Evolutionary conservation across 2,797 vertebrate species (phyloP).

Genomic region (Molossus molossus): DNA sequence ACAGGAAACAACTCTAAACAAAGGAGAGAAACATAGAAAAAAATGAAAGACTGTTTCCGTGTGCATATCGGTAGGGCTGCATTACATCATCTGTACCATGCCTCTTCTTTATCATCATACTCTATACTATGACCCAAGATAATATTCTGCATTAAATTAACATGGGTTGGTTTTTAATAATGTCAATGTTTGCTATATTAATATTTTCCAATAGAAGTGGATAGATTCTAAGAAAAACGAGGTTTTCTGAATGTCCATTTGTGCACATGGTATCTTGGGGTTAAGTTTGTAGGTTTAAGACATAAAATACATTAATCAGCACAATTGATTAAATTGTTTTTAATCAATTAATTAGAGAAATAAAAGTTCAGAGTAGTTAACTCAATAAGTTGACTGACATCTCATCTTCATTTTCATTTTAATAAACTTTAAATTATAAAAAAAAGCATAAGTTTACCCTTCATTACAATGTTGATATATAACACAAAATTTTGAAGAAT

Average conservation of each 20-base stretch:
- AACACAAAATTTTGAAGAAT: conserved; percentile 29
- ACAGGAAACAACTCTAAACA: conserved; percentile 86
- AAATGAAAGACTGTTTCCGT: conserved; percentile 79
- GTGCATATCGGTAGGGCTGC: conserved; percentile 63
- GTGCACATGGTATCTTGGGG: background rate
- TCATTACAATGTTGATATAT: background rate
- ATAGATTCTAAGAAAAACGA: conserved; percentile 30
- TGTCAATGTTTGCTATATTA: conserved; percentile 76
- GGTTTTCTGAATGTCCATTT: background rate
- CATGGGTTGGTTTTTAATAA: conserved; percentile 77
- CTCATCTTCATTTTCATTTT: conserved; percentile 63
- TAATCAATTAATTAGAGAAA: conserved; percentile 30
- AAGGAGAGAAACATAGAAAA: conserved; percentile 86
- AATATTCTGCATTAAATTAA: conserved; percentile 8
- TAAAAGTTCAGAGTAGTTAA: conserved; percentile 42
- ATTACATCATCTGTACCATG: conserved; percentile 80
- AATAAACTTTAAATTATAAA: conserved; percentile 48
- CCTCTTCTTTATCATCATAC: conserved; percentile 68
- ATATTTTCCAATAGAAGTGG: background rate
- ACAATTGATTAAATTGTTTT: conserved; percentile 29
- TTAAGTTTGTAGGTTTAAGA: conserved; percentile 3
- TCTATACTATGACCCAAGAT: background rate
- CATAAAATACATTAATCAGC: conserved; percentile 43
- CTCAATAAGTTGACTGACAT: conserved; percentile 12
- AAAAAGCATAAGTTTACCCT: background rate